Evolutionary conservation across 1,140 invertebrate species (phyloP).

Genomic region (Zophobas morio): DNA sequence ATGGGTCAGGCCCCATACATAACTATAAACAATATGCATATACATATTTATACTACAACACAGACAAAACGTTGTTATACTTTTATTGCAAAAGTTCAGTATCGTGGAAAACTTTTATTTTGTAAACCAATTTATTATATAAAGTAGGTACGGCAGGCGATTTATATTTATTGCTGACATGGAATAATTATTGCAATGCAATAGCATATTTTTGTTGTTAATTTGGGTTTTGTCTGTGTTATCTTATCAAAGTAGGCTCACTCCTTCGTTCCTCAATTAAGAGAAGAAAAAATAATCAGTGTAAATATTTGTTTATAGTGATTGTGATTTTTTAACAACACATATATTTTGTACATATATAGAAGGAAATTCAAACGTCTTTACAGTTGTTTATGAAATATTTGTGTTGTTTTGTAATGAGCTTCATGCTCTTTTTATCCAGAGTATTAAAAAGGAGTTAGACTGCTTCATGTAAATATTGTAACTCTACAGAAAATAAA

Average conservation of each 20-base stretch:
- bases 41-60: slow-evolving; percentile 50
- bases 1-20: slow-evolving; percentile 63
- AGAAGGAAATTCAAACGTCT: slow-evolving; percentile 16
- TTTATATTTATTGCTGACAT: slow-evolving; percentile 29
- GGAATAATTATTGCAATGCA: slow-evolving; percentile 47
- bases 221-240: slow-evolving; percentile 57
- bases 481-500: slow-evolving; percentile 48
- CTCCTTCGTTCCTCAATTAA: slow-evolving; percentile 58
- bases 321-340: slow-evolving; percentile 48
- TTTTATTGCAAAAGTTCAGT: slow-evolving; percentile 45
- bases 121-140: slow-evolving; percentile 19
- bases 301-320: slow-evolving; percentile 49
- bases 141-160: slow-evolving; percentile 14
- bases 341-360: slow-evolving; percentile 50
- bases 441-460: slow-evolving; percentile 59
- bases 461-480: slow-evolving; percentile 61
- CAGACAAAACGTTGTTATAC: slow-evolving; percentile 54
- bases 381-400: slow-evolving; percentile 50
- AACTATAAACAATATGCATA: slow-evolving; percentile 49
- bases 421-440: slow-evolving; percentile 12
- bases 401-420: slow-evolving; percentile 47
- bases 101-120: slow-evolving; percentile 9
- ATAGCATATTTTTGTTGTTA: slow-evolving; percentile 43
- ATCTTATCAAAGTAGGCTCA: slow-evolving; percentile 57
- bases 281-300: slow-evolving; percentile 27